Evolutionary conservation across 1,140 invertebrate species (phyloP).

Genomic region (Cydia pomonella): DNA sequence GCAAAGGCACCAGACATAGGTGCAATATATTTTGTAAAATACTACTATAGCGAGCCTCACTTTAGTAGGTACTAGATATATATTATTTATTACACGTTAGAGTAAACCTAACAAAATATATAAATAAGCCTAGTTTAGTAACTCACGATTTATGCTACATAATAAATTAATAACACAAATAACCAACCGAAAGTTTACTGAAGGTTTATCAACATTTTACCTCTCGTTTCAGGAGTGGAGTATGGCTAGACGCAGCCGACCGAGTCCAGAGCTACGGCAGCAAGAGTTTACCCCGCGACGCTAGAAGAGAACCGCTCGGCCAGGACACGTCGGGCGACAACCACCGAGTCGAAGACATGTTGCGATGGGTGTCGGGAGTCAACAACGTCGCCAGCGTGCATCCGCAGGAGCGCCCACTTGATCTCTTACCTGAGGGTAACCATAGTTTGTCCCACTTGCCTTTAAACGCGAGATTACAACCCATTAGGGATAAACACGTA

Average conservation of each 20-base stretch:
- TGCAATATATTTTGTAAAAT: too few species aligned
- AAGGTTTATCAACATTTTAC: neutral
- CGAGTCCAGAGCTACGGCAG: constrained; percentile 81
- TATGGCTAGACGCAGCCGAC: constrained; percentile 93
- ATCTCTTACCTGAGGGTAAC: constrained; percentile 75
- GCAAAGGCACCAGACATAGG: too few species aligned
- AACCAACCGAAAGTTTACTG: neutral
- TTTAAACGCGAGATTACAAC: too few species aligned
- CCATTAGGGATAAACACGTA: too few species aligned
- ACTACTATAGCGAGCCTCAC: too few species aligned
- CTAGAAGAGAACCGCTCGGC: constrained; percentile 91
- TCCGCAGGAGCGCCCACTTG: constrained; percentile 73
- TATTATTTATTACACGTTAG: too few species aligned
- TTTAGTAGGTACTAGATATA: too few species aligned
- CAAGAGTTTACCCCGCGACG: constrained; percentile 89
- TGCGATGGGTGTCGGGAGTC: constrained; percentile 77
- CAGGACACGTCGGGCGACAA: constrained; percentile 81
- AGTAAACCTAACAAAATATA: too few species aligned
- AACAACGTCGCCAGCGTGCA: constrained; percentile 70
- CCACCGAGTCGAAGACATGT: constrained; percentile 77
- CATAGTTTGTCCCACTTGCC: neutral
- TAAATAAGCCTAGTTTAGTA: too few species aligned
- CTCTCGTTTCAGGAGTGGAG: constrained; percentile 67
- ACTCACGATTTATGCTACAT: too few species aligned
- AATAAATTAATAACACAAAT: too few species aligned